Conservation (phyloP, 2,113 vertebrate genomes). For the Hirundichthys speculiger region DNA sequence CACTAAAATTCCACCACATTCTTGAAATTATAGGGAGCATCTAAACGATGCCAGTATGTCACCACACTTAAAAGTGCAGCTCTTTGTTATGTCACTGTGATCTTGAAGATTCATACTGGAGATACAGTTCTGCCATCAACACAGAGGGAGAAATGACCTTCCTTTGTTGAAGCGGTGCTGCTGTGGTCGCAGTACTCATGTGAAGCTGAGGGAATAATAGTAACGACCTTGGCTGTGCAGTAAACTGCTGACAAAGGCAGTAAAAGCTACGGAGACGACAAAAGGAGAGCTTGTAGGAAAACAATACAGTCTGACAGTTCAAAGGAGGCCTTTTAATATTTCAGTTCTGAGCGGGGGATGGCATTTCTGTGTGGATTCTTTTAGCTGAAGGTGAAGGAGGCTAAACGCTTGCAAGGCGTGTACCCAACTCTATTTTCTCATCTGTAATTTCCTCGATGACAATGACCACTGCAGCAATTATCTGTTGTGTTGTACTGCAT, state of each 20-base stretch:
- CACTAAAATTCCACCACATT: background rate
- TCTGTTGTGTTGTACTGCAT: background rate
- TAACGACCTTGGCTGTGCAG: constrained; percentile 70
- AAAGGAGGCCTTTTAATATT: constrained; percentile 75
- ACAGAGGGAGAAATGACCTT: constrained; percentile 64
- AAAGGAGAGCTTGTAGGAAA: constrained; percentile 68
- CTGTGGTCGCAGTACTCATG: constrained; percentile 19
- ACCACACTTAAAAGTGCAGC: constrained; percentile 22
- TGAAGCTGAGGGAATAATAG: constrained; percentile 60
- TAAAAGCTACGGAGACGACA: constrained; percentile 72
- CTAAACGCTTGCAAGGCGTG: constrained; percentile 26
- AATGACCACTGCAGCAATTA: background rate
- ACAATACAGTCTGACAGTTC: constrained; percentile 78
- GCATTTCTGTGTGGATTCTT: constrained; percentile 15
- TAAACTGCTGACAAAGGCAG: constrained; percentile 80
- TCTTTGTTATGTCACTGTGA: constrained; percentile 43
- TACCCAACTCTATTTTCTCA: background rate
- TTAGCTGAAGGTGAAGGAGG: constrained; percentile 42
- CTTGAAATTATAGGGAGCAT: constrained; percentile 3
- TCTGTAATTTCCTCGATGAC: constrained; percentile 7
- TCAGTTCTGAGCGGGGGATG: constrained; percentile 36
- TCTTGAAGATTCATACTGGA: constrained; percentile 42
- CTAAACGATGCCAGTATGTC: constrained; percentile 24
- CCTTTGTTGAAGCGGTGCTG: constrained; percentile 58
- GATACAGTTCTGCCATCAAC: constrained; percentile 54